These are phyloP conservation scores for Cyprinodon variegatus DNA, from an alignment of 2,113 vertebrate species.

Conservation along the genomic window DNA sequence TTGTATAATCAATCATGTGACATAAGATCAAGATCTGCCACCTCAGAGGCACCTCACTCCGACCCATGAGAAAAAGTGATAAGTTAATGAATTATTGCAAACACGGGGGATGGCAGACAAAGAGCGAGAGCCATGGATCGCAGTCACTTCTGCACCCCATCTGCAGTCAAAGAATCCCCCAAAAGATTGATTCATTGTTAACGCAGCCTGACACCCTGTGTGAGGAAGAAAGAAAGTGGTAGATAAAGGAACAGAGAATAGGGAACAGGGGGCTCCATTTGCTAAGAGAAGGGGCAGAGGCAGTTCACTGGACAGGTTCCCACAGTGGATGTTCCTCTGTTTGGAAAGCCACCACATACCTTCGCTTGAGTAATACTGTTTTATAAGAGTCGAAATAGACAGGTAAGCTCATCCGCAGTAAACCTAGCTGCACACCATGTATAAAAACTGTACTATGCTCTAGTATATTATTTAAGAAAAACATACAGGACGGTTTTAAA, in stretches of 20 bases:
- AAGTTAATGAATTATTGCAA: constrained; percentile 83
- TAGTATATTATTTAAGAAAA: not conserved
- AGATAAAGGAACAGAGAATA: constrained; percentile 81
- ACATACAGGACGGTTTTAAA: constrained; percentile 4
- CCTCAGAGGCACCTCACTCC: constrained; percentile 39
- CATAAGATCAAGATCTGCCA: constrained; percentile 39
- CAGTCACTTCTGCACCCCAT: constrained; percentile 79
- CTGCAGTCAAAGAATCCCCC: constrained; percentile 83
- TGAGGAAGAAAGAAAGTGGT: constrained; percentile 77
- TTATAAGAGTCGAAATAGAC: constrained; percentile 56
- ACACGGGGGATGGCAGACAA: constrained; percentile 74
- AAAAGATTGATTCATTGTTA: constrained; percentile 87
- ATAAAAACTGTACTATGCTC: not conserved
- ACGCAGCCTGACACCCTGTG: constrained; percentile 82
- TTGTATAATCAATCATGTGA: constrained; percentile 35
- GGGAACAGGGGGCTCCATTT: constrained; percentile 74
- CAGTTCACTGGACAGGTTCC: constrained; percentile 76
- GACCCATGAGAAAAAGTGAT: constrained; percentile 76
- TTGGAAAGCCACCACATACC: constrained; percentile 59
- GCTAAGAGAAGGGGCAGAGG: constrained; percentile 78
- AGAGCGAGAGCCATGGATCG: constrained; percentile 73
- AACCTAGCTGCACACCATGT: constrained; percentile 9
- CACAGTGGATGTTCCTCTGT: constrained; percentile 71
- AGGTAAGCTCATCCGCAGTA: constrained; percentile 42
- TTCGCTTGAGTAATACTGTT: constrained; percentile 66